Percentiles rank a stretch among this genome's conserved stretches.
phyloP scores from a whole-genome alignment of 1,140 invertebrate species.

The Caenorhabditis brenneri region DNA sequence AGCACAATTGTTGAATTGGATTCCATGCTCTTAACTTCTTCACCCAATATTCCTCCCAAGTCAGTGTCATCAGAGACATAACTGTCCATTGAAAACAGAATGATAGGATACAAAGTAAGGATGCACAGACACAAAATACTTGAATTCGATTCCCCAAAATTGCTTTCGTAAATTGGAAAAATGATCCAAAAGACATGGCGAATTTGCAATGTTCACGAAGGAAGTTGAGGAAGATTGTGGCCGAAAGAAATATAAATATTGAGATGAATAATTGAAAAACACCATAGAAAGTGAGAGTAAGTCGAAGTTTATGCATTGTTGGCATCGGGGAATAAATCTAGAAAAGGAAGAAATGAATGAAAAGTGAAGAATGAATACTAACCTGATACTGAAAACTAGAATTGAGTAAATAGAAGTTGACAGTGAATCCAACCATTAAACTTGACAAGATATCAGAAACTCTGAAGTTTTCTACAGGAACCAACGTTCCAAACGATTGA shows the following conservation, averaged over 20 bases:
- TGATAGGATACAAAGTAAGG: not conserved
- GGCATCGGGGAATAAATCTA: slow-evolving; percentile 16
- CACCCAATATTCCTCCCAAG: slow-evolving; percentile 20
- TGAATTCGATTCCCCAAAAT: slow-evolving; percentile 36
- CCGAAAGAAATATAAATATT: slow-evolving; percentile 5
- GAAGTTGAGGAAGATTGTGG: slow-evolving; percentile 30
- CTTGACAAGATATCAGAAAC: slow-evolving; percentile 3
- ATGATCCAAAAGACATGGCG: slow-evolving; percentile 30
- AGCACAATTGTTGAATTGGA: slow-evolving; percentile 24
- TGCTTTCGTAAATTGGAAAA: slow-evolving; percentile 31
- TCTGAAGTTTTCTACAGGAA: slow-evolving; percentile 20
- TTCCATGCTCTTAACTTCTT: slow-evolving; percentile 14
- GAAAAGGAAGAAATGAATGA: not conserved
- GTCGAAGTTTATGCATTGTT: slow-evolving; percentile 27
- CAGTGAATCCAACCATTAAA: slow-evolving; percentile 24
- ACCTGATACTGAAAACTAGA: slow-evolving; percentile 14
- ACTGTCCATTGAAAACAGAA: slow-evolving; percentile 18
- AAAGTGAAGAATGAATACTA: not conserved
- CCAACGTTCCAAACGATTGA: not conserved
- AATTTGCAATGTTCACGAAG: slow-evolving; percentile 28
- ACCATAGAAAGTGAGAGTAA: slow-evolving; percentile 7
- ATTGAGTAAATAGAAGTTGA: slow-evolving; percentile 11
- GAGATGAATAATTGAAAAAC: slow-evolving; percentile 12
- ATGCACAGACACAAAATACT: slow-evolving; percentile 6
- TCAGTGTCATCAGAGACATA: slow-evolving; percentile 3